These are phyloP conservation scores for Eupleurogrammus muticus DNA, from an alignment of 2,797 vertebrate species.

Conservation along the genomic window DNA sequence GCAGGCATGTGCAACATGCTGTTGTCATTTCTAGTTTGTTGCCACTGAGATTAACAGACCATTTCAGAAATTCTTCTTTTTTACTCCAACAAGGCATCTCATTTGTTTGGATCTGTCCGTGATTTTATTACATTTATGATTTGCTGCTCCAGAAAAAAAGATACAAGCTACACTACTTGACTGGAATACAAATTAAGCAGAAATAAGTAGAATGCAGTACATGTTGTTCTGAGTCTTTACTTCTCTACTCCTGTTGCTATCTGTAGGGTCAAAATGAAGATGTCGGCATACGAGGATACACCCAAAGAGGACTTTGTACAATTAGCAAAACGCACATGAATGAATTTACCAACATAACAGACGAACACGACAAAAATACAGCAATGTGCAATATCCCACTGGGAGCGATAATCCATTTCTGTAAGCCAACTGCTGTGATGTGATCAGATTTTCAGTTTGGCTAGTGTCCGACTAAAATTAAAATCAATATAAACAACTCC, in stretches of 20 bases:
- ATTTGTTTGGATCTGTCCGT: conserved; percentile 24
- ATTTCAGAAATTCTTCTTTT: neutral
- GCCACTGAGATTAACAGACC: neutral
- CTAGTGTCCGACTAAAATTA: neutral
- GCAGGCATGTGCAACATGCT: no score
- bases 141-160: conserved; percentile 21
- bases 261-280: neutral
- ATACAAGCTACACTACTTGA: neutral
- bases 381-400: conserved; percentile 4
- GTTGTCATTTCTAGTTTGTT: no score
- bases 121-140: conserved; percentile 14
- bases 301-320: neutral
- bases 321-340: conserved; percentile 17
- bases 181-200: no score
- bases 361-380: conserved; percentile 8
- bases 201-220: no score
- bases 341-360: conserved; percentile 3
- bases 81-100: conserved; percentile 10
- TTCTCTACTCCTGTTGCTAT: neutral
- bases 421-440: neutral
- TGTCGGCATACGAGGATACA: conserved; percentile 11
- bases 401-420: conserved; percentile 6
- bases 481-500: no score
- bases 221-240: no score
- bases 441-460: conserved; percentile 4